Conservation (phyloP, 2,113 vertebrate genomes). For the Eidolon helvum region DNA sequence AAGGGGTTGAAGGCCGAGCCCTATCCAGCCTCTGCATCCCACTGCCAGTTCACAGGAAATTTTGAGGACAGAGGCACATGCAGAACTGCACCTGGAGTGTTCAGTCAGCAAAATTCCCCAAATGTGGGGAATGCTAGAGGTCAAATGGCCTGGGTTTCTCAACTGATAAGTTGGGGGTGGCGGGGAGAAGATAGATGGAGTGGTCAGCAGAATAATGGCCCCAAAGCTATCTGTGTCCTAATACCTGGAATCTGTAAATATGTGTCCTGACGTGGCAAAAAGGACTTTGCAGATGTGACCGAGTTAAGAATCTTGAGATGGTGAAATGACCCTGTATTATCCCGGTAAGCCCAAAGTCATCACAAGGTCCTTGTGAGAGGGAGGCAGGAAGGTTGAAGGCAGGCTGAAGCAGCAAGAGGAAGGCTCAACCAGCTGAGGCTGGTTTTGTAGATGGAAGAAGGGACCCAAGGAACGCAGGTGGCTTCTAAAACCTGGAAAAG, state of each 20-base stretch:
- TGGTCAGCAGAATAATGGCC: neutral
- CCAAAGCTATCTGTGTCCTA: neutral
- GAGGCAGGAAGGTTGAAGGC: too few species aligned
- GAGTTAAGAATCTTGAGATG: neutral
- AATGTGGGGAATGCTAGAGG: neutral
- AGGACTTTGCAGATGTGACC: neutral
- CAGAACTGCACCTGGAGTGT: neutral
- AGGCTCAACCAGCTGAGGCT: neutral
- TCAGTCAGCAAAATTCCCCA: neutral
- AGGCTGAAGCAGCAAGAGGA: neutral
- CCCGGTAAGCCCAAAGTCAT: neutral
- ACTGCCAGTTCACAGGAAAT: neutral
- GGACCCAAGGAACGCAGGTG: neutral
- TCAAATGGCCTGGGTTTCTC: neutral
- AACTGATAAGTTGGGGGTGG: too few species aligned
- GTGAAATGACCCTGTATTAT: neutral
- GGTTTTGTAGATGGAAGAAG: neutral
- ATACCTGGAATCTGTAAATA: neutral
- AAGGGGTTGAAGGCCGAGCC: neutral
- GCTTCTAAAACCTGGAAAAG: neutral
- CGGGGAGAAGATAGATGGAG: neutral
- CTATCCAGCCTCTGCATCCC: neutral
- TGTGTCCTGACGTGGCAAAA: neutral
- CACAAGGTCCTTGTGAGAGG: neutral
- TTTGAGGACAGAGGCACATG: neutral